A percentile compares a stretch with the other conserved stretches of the same genome.
Evolutionary conservation across 2,113 vertebrate genomes (phyloP).

Genomic region (Odontesthes bonariensis): DNA sequence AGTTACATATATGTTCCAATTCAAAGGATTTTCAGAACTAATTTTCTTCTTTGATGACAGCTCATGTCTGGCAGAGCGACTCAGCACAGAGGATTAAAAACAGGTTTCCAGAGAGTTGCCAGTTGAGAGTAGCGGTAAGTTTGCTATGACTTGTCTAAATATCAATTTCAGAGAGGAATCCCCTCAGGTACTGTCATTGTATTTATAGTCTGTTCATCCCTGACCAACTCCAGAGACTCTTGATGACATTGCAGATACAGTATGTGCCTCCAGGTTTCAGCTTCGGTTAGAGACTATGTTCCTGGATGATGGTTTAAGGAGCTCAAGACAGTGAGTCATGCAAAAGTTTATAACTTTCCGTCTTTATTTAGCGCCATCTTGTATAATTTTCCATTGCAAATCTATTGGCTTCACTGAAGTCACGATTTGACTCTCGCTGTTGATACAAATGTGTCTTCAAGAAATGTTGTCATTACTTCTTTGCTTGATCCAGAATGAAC

Average conservation of each 20-base stretch:
- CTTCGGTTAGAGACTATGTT: not conserved
- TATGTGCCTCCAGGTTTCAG: conserved; percentile 11
- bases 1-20: conserved; percentile 21
- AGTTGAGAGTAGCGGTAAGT: conserved; percentile 27
- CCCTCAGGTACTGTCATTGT: conserved; percentile 20
- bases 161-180: conserved; percentile 38
- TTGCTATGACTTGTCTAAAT: conserved; percentile 24
- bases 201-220: conserved; percentile 38
- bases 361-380: not conserved
- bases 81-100: conserved; percentile 47
- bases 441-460: conserved; percentile 11
- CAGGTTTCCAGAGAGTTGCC: conserved; percentile 32
- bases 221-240: conserved; percentile 35
- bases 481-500: too few species aligned
- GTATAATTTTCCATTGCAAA: not conserved
- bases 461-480: not conserved
- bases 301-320: conserved; percentile 26
- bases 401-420: not conserved
- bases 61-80: not conserved
- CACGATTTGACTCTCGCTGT: conserved; percentile 7
- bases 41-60: conserved; percentile 42
- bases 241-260: conserved; percentile 60
- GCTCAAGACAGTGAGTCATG: conserved; percentile 20
- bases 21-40: conserved; percentile 42
- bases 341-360: not conserved